Evolutionary conservation across 2,113 vertebrate genomes (phyloP), one percentile per base, ranked within the genome.

Genomic region (Lepisosteus oculatus): DNA sequence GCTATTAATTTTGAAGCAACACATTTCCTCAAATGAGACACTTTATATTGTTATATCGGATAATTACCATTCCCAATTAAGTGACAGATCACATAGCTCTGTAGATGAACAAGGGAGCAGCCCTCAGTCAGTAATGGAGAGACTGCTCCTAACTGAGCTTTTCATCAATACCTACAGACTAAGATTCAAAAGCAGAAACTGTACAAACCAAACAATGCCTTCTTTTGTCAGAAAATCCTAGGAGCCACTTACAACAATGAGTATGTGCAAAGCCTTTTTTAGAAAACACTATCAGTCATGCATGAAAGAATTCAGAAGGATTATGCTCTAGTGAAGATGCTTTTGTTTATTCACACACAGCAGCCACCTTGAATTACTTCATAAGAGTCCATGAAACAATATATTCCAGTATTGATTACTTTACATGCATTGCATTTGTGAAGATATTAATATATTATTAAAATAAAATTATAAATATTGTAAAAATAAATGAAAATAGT

Each of bases 51-150:
- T 72, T 74, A 45, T 75, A 85, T 85, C 84, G 80, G 88, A 84
- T 86, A 88, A 91, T 91, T 90, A 91, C 85, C 85, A 85, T 75
- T 80, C 74, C 79, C 83, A 90, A 90, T 91, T 90, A 91, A 86
- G 68, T 64, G 61, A 69, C 68, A 64, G 86, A 80, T 76, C 80
- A 75, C 77, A 77, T 83, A 81, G 85, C 47, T 51, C 84, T 86
- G 77, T 78, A 76, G 66, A 84, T 80, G 83, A 80, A 86, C 74
- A 77, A 80, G 71, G 72, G 78, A 77, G 82, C 78, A 78, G 78
- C 73, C 78, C 78, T 47, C 54, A 82, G 75, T 77, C 68, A 67
- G 81, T 82, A 85, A 88, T 87, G 85, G 85, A 85, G 80, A 80
- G 80, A 78, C 74, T 13, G 57, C 57, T 59, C 67, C 77, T 81